Evolutionary conservation across 2,113 vertebrate genomes (phyloP), one percentile per base, ranked within the genome.

Genomic region (Microcebus lehilahytsara): DNA sequence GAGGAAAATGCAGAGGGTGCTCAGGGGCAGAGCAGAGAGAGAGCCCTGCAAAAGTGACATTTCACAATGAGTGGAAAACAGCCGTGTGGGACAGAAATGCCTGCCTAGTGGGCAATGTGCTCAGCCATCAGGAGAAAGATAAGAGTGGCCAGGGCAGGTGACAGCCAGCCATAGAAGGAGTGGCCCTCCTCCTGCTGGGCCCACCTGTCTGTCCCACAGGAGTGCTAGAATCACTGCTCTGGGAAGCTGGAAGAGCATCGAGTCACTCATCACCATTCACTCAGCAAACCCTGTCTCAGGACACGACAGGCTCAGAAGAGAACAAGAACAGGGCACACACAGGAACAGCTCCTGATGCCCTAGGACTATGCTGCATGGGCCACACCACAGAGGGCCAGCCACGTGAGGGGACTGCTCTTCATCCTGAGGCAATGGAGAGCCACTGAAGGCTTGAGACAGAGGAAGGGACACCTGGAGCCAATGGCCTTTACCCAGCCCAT

Each of bases 331-430:
- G 1, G 60, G n/a, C n/a, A 56, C 51, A 37, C 19, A 67, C 1
- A 46, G 23, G 37, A 37, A 32, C 8, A 20, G 9, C 8, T 1
- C 14, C 30, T 9, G 66, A 51, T 3, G 66, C 46, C 75, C 69
- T 23, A 32, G 25, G 16, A 8, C 20, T 4, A 6, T 12, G 10
- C 11, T 74, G 42, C 32, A 58, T 58, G 40, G 42, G 62, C 6
- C 30, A 16, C 6, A 23, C 40, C 9, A 34, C 0, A 1, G 22
- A n/a, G 1, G 20, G 1, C 32, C 11, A 27, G 49, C 3, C 67
- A 30, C 13, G 23, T 22, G 25, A 25, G 66, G 30, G 67, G n/a
- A 20, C 0, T 69, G 34, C 3, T 4, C 66, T 94, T 78, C 22
- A 37, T 51, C 37, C 46, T 10, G 40, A 85, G 72, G 49, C 87